phyloP scores from a whole-genome alignment of 2,113 vertebrate genomes.

The Mormyrus iriodes region DNA sequence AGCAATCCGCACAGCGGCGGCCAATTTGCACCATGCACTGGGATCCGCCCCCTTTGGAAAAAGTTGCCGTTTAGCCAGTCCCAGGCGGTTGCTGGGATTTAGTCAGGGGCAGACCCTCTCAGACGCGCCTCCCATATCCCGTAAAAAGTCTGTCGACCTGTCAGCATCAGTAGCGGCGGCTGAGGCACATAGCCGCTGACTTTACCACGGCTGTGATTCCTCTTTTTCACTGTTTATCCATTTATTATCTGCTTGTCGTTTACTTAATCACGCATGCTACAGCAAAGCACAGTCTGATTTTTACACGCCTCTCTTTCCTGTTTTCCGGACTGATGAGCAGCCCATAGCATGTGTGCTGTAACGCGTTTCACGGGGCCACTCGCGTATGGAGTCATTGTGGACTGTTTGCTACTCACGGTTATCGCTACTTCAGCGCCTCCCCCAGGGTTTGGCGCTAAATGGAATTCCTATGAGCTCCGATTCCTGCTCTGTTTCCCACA shows the following conservation, averaged over 20 bases:
- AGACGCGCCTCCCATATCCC: conserved; percentile 5
- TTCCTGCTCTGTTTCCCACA: conserved; percentile 59
- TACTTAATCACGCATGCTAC: neutral
- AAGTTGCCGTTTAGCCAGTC: conserved; percentile 23
- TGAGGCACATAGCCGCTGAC: conserved; percentile 41
- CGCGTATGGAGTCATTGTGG: neutral
- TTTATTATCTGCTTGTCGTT: neutral
- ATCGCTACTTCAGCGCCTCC: conserved; percentile 53
- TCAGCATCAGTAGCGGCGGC: conserved; percentile 30
- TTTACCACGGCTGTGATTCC: conserved; percentile 26
- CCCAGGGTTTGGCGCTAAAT: conserved; percentile 36
- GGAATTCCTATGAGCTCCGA: conserved; percentile 60
- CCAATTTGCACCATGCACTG: conserved; percentile 44
- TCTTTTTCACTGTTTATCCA: neutral
- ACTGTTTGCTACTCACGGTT: conserved; percentile 24
- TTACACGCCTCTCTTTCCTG: neutral
- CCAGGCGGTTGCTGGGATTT: conserved; percentile 51
- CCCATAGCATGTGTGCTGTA: neutral
- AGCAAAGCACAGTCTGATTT: neutral
- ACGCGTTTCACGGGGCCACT: neutral
- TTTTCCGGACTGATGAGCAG: neutral
- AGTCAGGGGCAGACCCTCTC: conserved; percentile 51
- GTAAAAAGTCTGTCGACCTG: conserved; percentile 22
- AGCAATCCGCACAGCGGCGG: conserved; percentile 43
- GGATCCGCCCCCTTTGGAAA: conserved; percentile 42